Conservation (phyloP, 1,140 invertebrate genomes). For the Nebria ingens region DNA sequence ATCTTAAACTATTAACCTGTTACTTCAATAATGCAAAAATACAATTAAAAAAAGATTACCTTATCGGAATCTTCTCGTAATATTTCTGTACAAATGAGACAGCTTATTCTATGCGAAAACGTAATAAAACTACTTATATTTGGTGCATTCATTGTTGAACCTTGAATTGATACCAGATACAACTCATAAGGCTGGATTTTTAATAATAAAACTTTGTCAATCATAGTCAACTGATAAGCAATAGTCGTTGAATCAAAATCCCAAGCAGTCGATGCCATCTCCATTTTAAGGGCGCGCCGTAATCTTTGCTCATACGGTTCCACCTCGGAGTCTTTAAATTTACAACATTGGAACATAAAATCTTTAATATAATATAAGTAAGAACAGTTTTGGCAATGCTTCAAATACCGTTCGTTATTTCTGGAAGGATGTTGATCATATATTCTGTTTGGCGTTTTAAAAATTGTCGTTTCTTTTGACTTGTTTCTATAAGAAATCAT, state of each 20-base stretch:
- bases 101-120: constrained; percentile 42
- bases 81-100: constrained; percentile 39
- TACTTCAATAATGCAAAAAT: too few relatives aligned
- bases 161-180: constrained; percentile 33
- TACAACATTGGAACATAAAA: too few relatives aligned
- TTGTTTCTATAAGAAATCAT: too few relatives aligned
- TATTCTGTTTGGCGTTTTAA: too few relatives aligned
- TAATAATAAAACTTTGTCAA: constrained; percentile 43
- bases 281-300: constrained; percentile 31
- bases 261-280: constrained; percentile 36
- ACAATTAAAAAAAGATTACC: constrained; percentile 23
- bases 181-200: constrained; percentile 37
- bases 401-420: too few relatives aligned
- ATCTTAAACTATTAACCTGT: too few relatives aligned
- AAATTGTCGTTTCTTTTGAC: too few relatives aligned
- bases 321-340: neutral
- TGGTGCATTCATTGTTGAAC: constrained; percentile 38
- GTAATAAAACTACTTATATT: constrained; percentile 41
- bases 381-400: too few relatives aligned
- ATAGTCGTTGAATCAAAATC: constrained; percentile 42
- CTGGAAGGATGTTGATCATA: too few relatives aligned
- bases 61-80: constrained; percentile 31
- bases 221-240: constrained; percentile 40
- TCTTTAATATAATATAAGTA: too few relatives aligned
- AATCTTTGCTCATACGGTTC: constrained; percentile 22